phyloP scores from a whole-genome alignment of 35 echinoderm and acorn worm genomes.

The Lytechinus variegatus region DNA sequence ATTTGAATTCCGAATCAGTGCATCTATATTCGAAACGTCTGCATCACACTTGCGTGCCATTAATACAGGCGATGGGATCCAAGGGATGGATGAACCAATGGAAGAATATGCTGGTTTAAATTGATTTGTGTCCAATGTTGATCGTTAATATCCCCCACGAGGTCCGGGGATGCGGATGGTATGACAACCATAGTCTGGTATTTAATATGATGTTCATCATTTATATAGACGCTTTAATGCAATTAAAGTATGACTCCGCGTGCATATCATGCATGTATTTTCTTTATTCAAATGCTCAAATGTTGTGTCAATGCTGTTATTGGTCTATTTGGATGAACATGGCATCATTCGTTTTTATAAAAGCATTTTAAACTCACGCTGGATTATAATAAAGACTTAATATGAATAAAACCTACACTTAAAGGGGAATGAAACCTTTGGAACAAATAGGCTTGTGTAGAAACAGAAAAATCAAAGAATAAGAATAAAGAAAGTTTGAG shows the following conservation, averaged over 20 bases:
- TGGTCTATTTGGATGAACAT: not conserved
- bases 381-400: no score
- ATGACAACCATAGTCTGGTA: not conserved
- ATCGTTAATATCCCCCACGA: slow-evolving; percentile 8
- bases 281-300: not conserved
- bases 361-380: no score
- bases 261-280: no score
- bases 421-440: no score
- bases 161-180: not conserved
- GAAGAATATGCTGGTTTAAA: not conserved
- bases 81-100: not conserved
- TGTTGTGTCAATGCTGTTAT: not conserved
- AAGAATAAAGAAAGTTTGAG: no score
- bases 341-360: no score
- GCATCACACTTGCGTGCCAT: slow-evolving; percentile 19
- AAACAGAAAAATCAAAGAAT: no score
- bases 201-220: not conserved
- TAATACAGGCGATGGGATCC: not conserved
- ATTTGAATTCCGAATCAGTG: not conserved
- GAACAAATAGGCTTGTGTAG: no score
- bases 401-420: no score
- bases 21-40: not conserved
- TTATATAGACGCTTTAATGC: not conserved
- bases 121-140: slow-evolving; percentile 15
- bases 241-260: no score